A percentile compares a stretch with the other conserved stretches of the same genome.
phyloP scores from a whole-genome alignment of 2,888 invertebrate species.

The Sphaerophoria taeniata region DNA sequence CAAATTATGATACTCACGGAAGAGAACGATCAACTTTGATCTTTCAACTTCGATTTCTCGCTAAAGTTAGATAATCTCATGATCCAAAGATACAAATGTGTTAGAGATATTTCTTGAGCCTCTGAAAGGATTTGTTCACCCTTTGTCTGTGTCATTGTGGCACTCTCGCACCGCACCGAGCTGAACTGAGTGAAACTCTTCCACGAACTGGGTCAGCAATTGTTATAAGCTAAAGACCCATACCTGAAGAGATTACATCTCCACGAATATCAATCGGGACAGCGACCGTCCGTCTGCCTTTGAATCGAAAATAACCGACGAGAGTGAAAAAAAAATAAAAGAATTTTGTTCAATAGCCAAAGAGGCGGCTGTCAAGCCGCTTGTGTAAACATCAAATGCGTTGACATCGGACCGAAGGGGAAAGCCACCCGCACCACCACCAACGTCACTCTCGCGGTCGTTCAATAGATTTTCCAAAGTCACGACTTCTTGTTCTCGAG shows the following conservation, averaged over 20 bases:
- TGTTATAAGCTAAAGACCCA: constrained; percentile 48
- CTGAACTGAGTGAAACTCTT: constrained; percentile 65
- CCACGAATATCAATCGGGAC: constrained; percentile 70
- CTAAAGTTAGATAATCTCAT: constrained; percentile 70
- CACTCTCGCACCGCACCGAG: constrained; percentile 8
- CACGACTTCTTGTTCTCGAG: constrained; percentile 70
- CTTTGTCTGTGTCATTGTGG: constrained; percentile 56
- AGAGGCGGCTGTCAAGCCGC: constrained; percentile 71
- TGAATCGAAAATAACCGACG: background rate
- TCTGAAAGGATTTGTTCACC: constrained; percentile 73
- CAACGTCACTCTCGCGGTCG: constrained; percentile 3
- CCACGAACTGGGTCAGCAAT: constrained; percentile 74
- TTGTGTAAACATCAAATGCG: constrained; percentile 75
- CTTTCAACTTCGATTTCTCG: constrained; percentile 73
- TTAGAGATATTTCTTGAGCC: constrained; percentile 50
- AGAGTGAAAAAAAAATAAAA: constrained; percentile 64
- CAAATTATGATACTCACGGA: constrained; percentile 72
- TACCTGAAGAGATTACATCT: constrained; percentile 58
- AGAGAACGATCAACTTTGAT: constrained; percentile 74
- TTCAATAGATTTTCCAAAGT: constrained; percentile 52
- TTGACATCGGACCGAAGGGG: constrained; percentile 74
- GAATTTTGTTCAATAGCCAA: constrained; percentile 56
- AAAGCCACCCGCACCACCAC: constrained; percentile 56
- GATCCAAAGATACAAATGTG: constrained; percentile 63
- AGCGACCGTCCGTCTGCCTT: background rate